Evolutionary conservation across 2,113 vertebrate species (phyloP).

Genomic region (Psettodes erumei): DNA sequence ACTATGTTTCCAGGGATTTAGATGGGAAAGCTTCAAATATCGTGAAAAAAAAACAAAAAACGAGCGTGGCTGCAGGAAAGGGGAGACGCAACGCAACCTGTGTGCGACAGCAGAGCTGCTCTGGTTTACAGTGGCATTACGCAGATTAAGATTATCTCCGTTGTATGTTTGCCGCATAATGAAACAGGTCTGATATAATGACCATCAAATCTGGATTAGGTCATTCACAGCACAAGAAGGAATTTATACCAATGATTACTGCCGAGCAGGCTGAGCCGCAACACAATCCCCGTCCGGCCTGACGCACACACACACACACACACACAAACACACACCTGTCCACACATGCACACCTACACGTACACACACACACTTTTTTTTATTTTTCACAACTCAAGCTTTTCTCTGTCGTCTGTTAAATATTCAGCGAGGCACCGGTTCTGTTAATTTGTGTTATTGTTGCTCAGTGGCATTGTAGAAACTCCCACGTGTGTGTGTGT

Average conservation of each 20-base stretch:
- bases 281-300: constrained; percentile 45
- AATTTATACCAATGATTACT: constrained; percentile 67
- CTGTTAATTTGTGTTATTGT: too few species aligned
- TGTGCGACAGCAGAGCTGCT: constrained; percentile 42
- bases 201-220: constrained; percentile 84
- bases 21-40: not conserved
- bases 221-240: constrained; percentile 73
- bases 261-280: constrained; percentile 60
- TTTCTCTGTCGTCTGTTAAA: too few species aligned
- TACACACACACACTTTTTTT: not conserved
- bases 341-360: not conserved
- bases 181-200: constrained; percentile 77
- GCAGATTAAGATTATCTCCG: constrained; percentile 80
- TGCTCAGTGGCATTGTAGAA: not conserved
- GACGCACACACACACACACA: constrained; percentile 35
- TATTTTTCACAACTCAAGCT: not conserved
- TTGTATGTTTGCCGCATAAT: constrained; percentile 80
- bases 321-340: constrained; percentile 20
- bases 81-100: constrained; percentile 23
- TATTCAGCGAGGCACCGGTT: too few species aligned
- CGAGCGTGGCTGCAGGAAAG: too few species aligned
- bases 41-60: constrained; percentile 4
- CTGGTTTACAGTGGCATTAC: constrained; percentile 73
- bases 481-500: not conserved
- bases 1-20: constrained; percentile 18